phyloP scores from a whole-genome alignment of 2,888 invertebrate species.

The Hydropsyche betteni region DNA sequence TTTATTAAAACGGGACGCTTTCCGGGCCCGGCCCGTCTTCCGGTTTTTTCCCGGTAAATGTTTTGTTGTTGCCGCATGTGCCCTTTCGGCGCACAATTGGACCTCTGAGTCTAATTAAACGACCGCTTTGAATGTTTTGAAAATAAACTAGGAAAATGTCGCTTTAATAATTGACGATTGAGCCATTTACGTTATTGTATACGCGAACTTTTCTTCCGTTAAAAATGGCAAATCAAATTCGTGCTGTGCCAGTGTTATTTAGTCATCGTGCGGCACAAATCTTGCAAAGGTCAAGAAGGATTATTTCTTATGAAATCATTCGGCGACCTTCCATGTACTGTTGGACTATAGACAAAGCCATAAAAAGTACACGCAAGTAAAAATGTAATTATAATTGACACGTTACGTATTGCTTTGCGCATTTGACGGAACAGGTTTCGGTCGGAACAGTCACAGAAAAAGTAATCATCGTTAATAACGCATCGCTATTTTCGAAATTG shows the following conservation, averaged over 20 bases:
- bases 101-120: background rate
- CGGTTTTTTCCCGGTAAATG: background rate
- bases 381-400: background rate
- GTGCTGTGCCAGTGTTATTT: too few relatives aligned
- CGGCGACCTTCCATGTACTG: constrained; percentile 10
- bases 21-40: background rate
- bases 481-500: constrained; percentile 2
- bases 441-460: background rate
- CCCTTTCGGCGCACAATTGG: background rate
- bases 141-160: too few relatives aligned
- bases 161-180: too few relatives aligned
- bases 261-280: background rate
- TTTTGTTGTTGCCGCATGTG: too few relatives aligned
- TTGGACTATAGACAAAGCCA: constrained; percentile 4
- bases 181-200: too few relatives aligned
- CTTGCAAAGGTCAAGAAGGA: background rate
- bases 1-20: background rate
- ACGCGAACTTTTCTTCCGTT: too few relatives aligned
- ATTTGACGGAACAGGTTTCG: background rate
- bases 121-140: too few relatives aligned
- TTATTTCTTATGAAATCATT: constrained; percentile 25
- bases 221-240: too few relatives aligned
- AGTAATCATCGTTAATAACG: constrained; percentile 4
- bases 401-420: background rate
- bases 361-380: constrained; percentile 20